A percentile compares a stretch with the other conserved stretches of the same genome.
Evolutionary conservation across 2,113 vertebrate genomes (phyloP).

Genomic region (Castor canadensis): DNA sequence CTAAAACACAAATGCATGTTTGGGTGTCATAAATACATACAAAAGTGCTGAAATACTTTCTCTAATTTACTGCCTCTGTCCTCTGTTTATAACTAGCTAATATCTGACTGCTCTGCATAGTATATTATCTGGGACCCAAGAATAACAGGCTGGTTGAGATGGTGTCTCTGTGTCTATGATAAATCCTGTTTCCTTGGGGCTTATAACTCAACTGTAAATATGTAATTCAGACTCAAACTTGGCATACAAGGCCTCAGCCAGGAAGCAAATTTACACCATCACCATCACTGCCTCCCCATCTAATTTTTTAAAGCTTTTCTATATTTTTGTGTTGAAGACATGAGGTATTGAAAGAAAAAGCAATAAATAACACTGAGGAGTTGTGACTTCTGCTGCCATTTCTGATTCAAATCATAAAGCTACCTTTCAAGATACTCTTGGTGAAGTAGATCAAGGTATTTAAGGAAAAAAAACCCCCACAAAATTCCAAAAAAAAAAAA

Average conservation of each 20-base stretch:
- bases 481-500: background rate
- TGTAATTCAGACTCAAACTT: slow-evolving; percentile 80
- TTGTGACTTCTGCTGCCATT: slow-evolving; percentile 25
- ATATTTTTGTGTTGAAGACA: slow-evolving; percentile 7
- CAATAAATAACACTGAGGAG: slow-evolving; percentile 53
- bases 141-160: slow-evolving; percentile 72
- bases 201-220: slow-evolving; percentile 84
- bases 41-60: slow-evolving; percentile 83
- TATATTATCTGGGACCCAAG: slow-evolving; percentile 81
- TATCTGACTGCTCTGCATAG: slow-evolving; percentile 82
- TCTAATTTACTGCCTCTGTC: slow-evolving; percentile 85
- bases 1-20: slow-evolving; percentile 83
- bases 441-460: background rate
- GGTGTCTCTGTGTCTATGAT: slow-evolving; percentile 80
- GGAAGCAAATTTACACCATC: slow-evolving; percentile 71
- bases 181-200: slow-evolving; percentile 82
- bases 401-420: slow-evolving; percentile 66
- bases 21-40: slow-evolving; percentile 82
- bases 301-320: slow-evolving; percentile 32
- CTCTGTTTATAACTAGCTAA: slow-evolving; percentile 87
- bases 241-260: slow-evolving; percentile 75
- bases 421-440: background rate
- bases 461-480: background rate
- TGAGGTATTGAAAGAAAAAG: background rate
- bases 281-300: background rate